Percentiles rank a stretch among this genome's conserved stretches.
These are phyloP conservation scores for Byasa hedistus DNA, from an alignment of 2,888 invertebrate species.

Conservation along the genomic window DNA sequence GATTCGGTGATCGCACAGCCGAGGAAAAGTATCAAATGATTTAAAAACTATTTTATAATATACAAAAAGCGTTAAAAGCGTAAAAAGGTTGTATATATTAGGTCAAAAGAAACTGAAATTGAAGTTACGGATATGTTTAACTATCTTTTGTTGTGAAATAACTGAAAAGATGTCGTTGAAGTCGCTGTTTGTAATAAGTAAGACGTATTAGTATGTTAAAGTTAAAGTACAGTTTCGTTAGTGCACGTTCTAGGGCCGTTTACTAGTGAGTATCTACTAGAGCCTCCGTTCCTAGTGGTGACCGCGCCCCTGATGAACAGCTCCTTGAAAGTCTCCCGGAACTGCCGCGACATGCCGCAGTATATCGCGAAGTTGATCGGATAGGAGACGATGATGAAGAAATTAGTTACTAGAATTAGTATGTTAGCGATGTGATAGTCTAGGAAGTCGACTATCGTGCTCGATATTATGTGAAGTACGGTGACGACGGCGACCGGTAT, in stretches of 20 bases:
- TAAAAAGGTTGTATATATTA: not conserved
- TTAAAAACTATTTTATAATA: not conserved
- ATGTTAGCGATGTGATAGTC: slow-evolving; percentile 89
- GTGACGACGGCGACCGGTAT: slow-evolving; percentile 92
- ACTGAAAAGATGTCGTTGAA: too few species aligned
- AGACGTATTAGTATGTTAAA: too few species aligned
- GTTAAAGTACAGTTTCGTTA: slow-evolving; percentile 90
- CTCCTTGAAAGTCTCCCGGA: slow-evolving; percentile 95
- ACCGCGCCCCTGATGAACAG: slow-evolving; percentile 84
- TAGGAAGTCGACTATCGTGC: slow-evolving; percentile 84
- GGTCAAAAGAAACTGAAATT: too few species aligned
- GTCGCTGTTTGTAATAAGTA: too few species aligned
- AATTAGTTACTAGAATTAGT: slow-evolving; percentile 91
- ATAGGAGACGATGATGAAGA: slow-evolving; percentile 94
- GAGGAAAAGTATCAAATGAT: slow-evolving; percentile 54
- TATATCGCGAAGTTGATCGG: slow-evolving; percentile 97
- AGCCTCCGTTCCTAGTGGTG: slow-evolving; percentile 83
- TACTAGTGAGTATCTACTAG: slow-evolving; percentile 89
- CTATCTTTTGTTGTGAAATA: too few species aligned
- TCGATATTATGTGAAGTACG: slow-evolving; percentile 89
- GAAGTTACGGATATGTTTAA: not conserved
- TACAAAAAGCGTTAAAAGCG: not conserved
- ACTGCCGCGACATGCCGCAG: slow-evolving; percentile 96
- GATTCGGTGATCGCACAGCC: slow-evolving; percentile 59
- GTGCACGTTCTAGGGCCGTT: slow-evolving; percentile 91